Evolutionary conservation across 2,797 vertebrate species (phyloP), one percentile per base, ranked within the genome.

Genomic region (Oreortyx pictus): DNA sequence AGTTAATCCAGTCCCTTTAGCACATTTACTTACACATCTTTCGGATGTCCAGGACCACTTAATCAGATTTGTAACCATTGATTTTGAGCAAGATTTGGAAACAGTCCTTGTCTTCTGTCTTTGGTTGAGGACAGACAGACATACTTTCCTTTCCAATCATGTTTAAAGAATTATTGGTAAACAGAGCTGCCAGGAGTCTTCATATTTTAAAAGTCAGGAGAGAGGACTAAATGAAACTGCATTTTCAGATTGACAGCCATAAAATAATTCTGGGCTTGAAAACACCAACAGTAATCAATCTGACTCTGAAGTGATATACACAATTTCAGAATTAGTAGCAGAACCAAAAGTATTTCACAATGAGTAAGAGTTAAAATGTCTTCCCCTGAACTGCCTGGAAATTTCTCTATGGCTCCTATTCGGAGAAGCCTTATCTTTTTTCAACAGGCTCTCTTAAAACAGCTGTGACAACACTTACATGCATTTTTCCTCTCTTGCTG

Each of bases 91-190:
- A 6, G 6, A 78, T 81, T 54, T 78, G 29, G 33, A 88, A 81
- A 29, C 2, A 89, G 20, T 0, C 2, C 60, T 88, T 82, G 25
- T 17, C 13, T 91, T 25, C 13, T 33, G 25, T 27, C 13, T 86
- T 86, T 33, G 10, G 25, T 27, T 71, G 14, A 87, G 41, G 15
- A 78, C 82, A 91, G 57, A 29, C 8, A 87, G 60, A 60, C 0
- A 0, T 18, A 85, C 5, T 13, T 67, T 74, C 41, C 37, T 24
- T 49, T 85, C 54, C 41, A 57, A n/a, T 2, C 0, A 0, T 4
- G 2, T 80, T 80, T 66, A 79, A 82, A 71, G 8, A 80, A 67
- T 56, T 57, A 47, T 19, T 52, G 17, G 52, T 49, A 95, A 77
- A 37, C 74, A 61, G 37, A 88, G 61, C 6, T 37, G n/a, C 17